phyloP scores from a whole-genome alignment of 2,113 vertebrate genomes.

The Saccopteryx bilineata region DNA sequence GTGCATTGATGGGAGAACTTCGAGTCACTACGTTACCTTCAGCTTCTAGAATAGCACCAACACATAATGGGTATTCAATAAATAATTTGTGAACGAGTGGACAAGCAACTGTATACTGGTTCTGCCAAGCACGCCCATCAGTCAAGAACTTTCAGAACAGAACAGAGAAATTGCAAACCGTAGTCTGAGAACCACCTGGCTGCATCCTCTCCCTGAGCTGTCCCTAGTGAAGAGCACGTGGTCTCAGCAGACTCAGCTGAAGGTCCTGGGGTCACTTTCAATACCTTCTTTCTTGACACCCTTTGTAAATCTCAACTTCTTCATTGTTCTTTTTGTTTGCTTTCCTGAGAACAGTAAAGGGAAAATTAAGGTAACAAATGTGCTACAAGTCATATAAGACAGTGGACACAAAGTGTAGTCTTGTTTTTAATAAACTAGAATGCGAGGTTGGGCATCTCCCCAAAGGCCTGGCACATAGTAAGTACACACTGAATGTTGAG shows the following conservation, averaged over 20 bases:
- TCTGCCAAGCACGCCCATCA: background rate
- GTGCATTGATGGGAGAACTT: background rate
- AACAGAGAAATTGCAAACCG: background rate
- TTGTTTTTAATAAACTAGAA: background rate
- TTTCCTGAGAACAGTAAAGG: background rate
- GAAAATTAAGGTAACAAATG: background rate
- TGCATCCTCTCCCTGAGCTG: background rate
- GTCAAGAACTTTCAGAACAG: background rate
- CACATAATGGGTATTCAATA: background rate
- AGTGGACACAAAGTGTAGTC: background rate
- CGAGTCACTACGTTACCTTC: background rate
- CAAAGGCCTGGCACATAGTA: too few relatives aligned
- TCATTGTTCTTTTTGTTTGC: background rate
- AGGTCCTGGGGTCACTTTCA: background rate
- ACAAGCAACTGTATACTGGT: background rate
- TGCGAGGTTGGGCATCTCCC: background rate
- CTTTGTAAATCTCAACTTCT: background rate
- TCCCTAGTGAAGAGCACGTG: background rate
- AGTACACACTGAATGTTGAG: accelerated
- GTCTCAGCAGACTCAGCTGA: background rate
- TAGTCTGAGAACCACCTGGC: background rate
- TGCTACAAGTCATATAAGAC: background rate
- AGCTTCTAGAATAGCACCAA: background rate
- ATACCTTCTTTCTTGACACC: background rate
- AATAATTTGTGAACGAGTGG: background rate